Percentiles rank a stretch among this genome's conserved stretches.
phyloP scores from a whole-genome alignment of 2,888 invertebrate genomes.

The Drosophila maculinotata region DNA sequence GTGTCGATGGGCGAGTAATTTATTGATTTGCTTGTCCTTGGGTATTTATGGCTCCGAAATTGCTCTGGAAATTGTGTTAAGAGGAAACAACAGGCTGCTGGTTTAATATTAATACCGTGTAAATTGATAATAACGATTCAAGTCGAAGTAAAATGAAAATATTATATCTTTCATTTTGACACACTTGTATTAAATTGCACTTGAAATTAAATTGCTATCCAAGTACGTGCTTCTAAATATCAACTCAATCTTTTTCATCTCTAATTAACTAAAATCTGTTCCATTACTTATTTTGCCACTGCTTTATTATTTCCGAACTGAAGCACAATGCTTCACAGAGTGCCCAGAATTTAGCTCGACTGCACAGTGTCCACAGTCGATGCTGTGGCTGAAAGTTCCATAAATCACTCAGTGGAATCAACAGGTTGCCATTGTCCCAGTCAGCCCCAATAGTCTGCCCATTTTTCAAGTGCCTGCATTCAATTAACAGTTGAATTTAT shows the following conservation, averaged over 20 bases:
- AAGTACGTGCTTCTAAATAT: background rate
- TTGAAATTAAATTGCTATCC: too few species aligned
- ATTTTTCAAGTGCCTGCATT: conserved; percentile 75
- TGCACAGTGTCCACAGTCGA: conserved; percentile 16
- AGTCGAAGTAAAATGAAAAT: background rate
- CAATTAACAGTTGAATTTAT: conserved; percentile 77
- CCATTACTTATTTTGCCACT: background rate
- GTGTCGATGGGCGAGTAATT: conserved; percentile 35
- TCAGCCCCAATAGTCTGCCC: conserved; percentile 50
- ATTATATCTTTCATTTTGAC: too few species aligned
- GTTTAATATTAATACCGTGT: background rate
- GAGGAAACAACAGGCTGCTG: background rate
- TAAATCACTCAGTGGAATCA: conserved; percentile 57
- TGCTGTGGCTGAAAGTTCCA: conserved; percentile 37
- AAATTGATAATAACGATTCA: background rate
- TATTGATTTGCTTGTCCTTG: conserved; percentile 51
- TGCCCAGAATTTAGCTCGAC: conserved; percentile 8
- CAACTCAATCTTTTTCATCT: background rate
- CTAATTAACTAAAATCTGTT: background rate
- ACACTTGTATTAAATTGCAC: too few species aligned
- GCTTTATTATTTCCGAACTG: conserved; percentile 1
- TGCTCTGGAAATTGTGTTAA: conserved; percentile 6
- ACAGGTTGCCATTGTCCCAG: conserved; percentile 65
- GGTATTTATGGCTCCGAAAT: conserved; percentile 31
- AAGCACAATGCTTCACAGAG: background rate